Evolutionary conservation across 2,113 vertebrate species (phyloP), one percentile per base, ranked within the genome.

Genomic region (Malurus elegans): DNA sequence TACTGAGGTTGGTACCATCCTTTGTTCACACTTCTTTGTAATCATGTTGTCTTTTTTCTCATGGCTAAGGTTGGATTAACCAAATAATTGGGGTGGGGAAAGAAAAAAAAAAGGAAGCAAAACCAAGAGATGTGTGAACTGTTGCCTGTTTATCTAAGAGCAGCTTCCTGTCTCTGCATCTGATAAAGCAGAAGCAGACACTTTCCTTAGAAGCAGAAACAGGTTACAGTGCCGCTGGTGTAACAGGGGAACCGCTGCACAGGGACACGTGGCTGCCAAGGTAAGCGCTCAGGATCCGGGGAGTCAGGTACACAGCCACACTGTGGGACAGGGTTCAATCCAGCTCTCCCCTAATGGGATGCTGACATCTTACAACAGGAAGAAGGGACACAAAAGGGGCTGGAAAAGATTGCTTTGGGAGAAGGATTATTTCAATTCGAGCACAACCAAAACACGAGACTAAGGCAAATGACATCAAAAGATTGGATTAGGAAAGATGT

Each of bases 151-250:
- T 97, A 26, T 75, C 18, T n/a, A 29, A 23, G 12, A 92, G 88
- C 80, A 87, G 95, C 93, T 98, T 98, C 98, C 98, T 98, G 92
- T 97, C 84, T 34, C 53, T 51, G 31, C 61, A 71, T 96, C 79
- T 66, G 71, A 64, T 90, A 32, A 56, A 72, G 26, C 54, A 40
- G 81, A 94, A 97, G 97, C 62, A 75, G 71, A 23, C 31, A 42
- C 48, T 95, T 94, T 95, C 92, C 92, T 95, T 48, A 69, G 85
- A 50, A 91, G 61, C 85, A 82, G 73, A 79, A 66, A 20, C 31
- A 1, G 36, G 47, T 86, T 51, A 45, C 36, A 1, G 24, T n/a
- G 28, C 38, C 1, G 8, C 2, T 44, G 66, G 85, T 36, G 40
- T 74, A 65, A 1, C 36, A 4, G 19, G 16, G 76, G 90, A 90